Evolutionary conservation across 2,113 vertebrate genomes (phyloP).

Genomic region (Excalfactoria chinensis): DNA sequence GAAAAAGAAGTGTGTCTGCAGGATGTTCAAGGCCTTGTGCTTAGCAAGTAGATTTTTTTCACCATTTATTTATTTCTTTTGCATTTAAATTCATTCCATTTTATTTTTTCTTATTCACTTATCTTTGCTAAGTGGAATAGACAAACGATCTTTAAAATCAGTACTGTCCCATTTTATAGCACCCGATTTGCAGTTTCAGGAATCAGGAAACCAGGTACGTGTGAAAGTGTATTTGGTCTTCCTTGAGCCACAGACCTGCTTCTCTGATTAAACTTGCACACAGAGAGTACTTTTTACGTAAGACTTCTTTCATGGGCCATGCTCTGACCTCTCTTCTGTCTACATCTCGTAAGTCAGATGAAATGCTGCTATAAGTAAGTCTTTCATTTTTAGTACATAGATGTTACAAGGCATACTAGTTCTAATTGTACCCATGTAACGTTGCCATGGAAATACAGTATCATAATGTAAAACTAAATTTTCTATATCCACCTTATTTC

Average conservation of each 20-base stretch:
- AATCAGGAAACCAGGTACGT: background rate
- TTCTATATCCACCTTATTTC: background rate
- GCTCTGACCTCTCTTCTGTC: background rate
- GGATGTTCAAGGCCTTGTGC: background rate
- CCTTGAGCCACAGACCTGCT: rapidly evolving
- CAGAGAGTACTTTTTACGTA: background rate
- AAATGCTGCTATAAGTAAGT: background rate
- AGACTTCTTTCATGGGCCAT: background rate
- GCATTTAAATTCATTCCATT: background rate
- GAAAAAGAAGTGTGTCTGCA: background rate
- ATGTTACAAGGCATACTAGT: background rate
- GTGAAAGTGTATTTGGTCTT: background rate
- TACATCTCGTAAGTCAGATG: background rate
- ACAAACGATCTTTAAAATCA: background rate
- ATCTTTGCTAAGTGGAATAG: background rate
- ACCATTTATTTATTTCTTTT: background rate
- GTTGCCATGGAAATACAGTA: constrained; percentile 13
- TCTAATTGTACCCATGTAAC: background rate
- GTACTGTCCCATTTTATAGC: background rate
- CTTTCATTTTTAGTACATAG: background rate
- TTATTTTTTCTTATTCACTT: background rate
- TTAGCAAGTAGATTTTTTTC: background rate
- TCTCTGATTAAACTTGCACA: background rate
- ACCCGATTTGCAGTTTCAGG: background rate
- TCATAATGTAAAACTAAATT: background rate